phyloP scores from a whole-genome alignment of 2,113 vertebrate species.

The Corythornis madagascariensis region DNA sequence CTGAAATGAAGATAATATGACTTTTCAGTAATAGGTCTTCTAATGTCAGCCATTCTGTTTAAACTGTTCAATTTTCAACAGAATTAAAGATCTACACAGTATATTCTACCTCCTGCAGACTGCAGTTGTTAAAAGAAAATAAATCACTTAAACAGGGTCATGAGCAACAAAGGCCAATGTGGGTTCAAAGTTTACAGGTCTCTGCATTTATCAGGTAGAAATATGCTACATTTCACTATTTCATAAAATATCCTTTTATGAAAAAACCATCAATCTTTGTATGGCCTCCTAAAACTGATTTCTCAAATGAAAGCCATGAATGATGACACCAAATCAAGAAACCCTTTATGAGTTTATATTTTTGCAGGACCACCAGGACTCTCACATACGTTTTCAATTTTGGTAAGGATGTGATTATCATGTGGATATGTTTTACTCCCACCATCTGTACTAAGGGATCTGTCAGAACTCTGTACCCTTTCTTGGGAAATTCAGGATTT shows the following conservation, averaged over 20 bases:
- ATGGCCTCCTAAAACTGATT: conserved; percentile 71
- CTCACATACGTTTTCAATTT: conserved; percentile 82
- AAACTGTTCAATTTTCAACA: conserved; percentile 60
- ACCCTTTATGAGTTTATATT: conserved; percentile 79
- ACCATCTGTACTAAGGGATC: conserved; percentile 72
- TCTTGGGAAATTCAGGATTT: conserved; percentile 59
- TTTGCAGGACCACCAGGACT: conserved; percentile 84
- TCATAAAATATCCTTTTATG: conserved; percentile 80
- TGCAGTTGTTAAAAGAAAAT: conserved; percentile 79
- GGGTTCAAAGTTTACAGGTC: conserved; percentile 89
- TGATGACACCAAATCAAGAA: conserved; percentile 76
- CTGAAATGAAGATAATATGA: conserved; percentile 42
- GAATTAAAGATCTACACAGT: conserved; percentile 59
- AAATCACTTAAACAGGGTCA: conserved; percentile 90
- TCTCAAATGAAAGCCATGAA: conserved; percentile 80
- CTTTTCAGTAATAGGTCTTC: not conserved
- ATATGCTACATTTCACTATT: conserved; percentile 83
- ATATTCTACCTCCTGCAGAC: conserved; percentile 62
- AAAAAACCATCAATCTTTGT: conserved; percentile 79
- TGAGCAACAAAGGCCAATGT: conserved; percentile 88
- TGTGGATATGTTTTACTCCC: conserved; percentile 85
- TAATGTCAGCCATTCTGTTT: conserved; percentile 48
- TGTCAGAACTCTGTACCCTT: conserved; percentile 63
- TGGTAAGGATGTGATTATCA: conserved; percentile 79
- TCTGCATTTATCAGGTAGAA: conserved; percentile 92